Evolutionary conservation across 1,140 invertebrate genomes (phyloP).

Genomic region (Bombus consobrinus): DNA sequence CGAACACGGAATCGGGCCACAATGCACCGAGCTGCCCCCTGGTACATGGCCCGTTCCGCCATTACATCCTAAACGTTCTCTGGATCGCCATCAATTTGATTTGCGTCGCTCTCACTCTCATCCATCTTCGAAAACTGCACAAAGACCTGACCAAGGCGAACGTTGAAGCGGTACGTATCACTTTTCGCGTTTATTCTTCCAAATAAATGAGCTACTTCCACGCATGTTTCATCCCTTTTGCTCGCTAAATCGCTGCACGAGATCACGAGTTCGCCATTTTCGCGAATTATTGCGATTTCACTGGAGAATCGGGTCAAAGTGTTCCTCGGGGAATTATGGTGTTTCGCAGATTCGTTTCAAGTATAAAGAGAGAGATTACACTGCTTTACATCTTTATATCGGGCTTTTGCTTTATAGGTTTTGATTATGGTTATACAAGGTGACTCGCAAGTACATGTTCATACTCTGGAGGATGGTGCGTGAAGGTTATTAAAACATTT

Average conservation of each 20-base stretch:
- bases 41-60: conserved; percentile 90
- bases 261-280: not conserved
- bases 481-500: no score
- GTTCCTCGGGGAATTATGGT: not conserved
- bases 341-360: not conserved
- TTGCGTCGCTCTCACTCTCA: conserved; percentile 92
- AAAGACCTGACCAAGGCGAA: conserved; percentile 91
- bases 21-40: conserved; percentile 92
- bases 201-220: not conserved
- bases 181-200: not conserved
- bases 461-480: no score
- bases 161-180: conserved; percentile 84
- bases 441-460: no score
- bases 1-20: conserved; percentile 90
- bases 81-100: conserved; percentile 95
- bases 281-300: not conserved
- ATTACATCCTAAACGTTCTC: conserved; percentile 94
- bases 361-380: not conserved
- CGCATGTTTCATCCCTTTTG: not conserved
- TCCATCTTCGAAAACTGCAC: conserved; percentile 93
- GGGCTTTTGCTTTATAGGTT: no score
- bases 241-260: not conserved
- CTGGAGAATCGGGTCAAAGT: not conserved
- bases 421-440: no score
- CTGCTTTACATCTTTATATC: not conserved